phyloP scores from a whole-genome alignment of 2,888 invertebrate genomes.

The Ernsta delagoae region DNA sequence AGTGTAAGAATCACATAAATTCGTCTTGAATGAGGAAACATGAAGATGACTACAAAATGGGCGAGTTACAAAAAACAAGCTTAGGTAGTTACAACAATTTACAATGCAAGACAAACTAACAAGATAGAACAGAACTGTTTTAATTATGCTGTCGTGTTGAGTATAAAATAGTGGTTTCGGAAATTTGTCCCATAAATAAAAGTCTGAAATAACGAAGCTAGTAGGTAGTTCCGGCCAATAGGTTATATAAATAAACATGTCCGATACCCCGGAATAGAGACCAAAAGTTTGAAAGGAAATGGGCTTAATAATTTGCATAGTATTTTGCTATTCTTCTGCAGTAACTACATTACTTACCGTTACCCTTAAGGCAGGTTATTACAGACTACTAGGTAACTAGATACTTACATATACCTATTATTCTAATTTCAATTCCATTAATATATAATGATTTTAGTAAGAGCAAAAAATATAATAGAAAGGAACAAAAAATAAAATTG shows the following conservation, averaged over 20 bases:
- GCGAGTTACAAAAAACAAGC: background rate
- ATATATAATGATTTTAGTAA: no score
- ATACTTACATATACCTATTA: no score
- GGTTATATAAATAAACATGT: conserved; percentile 16
- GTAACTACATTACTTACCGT: no score
- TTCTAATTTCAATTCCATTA: no score
- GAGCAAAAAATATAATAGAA: no score
- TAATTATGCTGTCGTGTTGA: conserved; percentile 22
- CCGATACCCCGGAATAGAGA: background rate
- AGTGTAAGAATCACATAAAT: background rate
- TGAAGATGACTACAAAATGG: no score
- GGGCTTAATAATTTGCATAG: no score
- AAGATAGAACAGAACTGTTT: conserved; percentile 8
- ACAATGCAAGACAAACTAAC: background rate
- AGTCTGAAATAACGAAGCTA: conserved; percentile 23
- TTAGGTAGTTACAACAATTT: no score
- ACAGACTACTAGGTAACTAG: no score
- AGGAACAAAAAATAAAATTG: no score
- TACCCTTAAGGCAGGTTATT: no score
- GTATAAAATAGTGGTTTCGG: conserved; percentile 25
- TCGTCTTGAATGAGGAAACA: background rate
- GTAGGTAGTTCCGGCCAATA: conserved; percentile 19
- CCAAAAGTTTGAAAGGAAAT: background rate
- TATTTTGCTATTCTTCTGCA: no score
- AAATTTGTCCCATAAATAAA: conserved; percentile 32